Conservation (phyloP, 35 echinoderm and acorn worm genomes). For the Ophiothrix spiculata region DNA sequence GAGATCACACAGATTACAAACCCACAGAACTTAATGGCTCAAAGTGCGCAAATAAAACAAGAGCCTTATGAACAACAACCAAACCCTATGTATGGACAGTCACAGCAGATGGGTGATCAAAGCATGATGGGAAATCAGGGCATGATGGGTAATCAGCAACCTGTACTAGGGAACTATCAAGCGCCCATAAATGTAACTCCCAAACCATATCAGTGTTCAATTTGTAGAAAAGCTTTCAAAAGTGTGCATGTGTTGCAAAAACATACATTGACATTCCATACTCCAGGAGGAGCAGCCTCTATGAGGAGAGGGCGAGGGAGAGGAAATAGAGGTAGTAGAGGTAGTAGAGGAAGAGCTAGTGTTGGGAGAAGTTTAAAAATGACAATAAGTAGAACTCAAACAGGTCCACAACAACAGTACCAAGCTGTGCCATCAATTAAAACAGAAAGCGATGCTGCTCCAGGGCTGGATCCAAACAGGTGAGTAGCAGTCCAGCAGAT, state of each 20-base stretch:
- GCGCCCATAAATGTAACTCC: not conserved
- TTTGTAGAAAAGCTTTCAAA: slow-evolving; percentile 12
- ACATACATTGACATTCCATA: slow-evolving; percentile 13
- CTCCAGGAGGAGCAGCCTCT: not conserved
- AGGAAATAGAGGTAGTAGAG: not conserved
- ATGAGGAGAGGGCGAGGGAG: not conserved
- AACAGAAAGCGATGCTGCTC: not conserved
- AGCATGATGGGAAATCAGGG: too few species aligned
- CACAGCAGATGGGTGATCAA: too few species aligned
- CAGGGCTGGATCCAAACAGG: not conserved
- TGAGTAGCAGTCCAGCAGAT: too few species aligned
- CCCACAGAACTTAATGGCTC: not conserved
- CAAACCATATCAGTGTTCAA: not conserved
- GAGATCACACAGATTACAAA: not conserved
- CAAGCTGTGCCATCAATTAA: not conserved
- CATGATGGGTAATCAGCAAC: not conserved
- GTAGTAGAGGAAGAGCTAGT: not conserved
- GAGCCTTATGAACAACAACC: not conserved
- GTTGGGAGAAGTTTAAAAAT: not conserved
- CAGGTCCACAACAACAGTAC: not conserved
- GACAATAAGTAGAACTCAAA: not conserved
- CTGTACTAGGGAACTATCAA: not conserved
- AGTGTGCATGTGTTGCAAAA: slow-evolving; percentile 8
- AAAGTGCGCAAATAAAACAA: not conserved
- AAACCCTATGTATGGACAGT: not conserved